Evolutionary conservation across 2,797 vertebrate species (phyloP).

Genomic region (Threskiornis aethiopicus): DNA sequence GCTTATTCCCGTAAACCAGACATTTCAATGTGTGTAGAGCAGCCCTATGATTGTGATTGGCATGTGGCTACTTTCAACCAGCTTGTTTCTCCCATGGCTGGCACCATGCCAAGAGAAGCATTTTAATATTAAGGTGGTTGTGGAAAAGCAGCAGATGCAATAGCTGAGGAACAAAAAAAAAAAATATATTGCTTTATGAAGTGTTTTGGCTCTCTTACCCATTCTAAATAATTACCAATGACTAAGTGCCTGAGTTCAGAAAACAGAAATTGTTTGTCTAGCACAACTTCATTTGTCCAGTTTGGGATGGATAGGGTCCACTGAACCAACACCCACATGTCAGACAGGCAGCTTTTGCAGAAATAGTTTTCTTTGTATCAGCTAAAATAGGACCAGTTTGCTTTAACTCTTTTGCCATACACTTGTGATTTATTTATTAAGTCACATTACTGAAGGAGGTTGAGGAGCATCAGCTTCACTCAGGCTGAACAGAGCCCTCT

Average conservation of each 20-base stretch:
- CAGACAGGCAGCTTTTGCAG: neutral
- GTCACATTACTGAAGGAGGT: neutral
- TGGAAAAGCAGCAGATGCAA: constrained; percentile 44
- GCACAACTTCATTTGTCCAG: neutral
- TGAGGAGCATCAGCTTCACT: neutral
- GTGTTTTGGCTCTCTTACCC: constrained; percentile 5
- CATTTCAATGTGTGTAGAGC: neutral
- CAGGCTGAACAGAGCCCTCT: neutral
- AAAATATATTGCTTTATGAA: constrained; percentile 1
- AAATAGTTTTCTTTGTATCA: neutral
- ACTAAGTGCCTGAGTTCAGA: neutral
- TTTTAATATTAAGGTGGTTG: constrained; percentile 30
- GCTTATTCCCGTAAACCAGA: constrained; percentile 2
- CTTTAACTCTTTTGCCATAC: neutral
- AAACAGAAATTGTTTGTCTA: neutral
- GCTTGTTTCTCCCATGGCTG: neutral
- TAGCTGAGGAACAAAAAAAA: constrained; percentile 1
- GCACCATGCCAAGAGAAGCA: neutral
- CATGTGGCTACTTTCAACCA: neutral
- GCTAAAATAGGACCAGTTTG: neutral
- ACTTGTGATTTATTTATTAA: neutral
- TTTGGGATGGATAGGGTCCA: neutral
- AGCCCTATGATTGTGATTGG: neutral
- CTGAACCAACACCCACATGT: neutral
- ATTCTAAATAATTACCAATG: neutral